Base-by-base conservation (phyloP, 2,113 vertebrate species). In the Silurus glanis region DNA sequence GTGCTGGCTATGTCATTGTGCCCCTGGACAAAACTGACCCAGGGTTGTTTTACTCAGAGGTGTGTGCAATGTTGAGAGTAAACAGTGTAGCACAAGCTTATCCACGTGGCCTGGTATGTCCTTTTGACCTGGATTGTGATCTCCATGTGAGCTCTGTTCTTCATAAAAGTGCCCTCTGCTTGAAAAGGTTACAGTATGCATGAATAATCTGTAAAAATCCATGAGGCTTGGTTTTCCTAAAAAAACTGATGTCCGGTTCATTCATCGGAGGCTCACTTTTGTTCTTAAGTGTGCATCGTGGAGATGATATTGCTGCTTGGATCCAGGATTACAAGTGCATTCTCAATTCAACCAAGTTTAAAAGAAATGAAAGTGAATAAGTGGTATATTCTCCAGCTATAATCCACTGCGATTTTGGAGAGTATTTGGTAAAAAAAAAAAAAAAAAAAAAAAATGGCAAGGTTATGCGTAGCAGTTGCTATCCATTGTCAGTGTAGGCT, bases 41-140 rank as follows among this genome's bases (percentile, higher is more conserved):
- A 55, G 21, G 62, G 51, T 51, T 80, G 80, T 74, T 59, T 80
- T 79, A 37, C 71, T 47, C 1, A 6, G 19, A 84, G 45, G 21
- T 37, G 71, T 75, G 49, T 80, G 76, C 14, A 5, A 80, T 90
- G 86, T 89, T 89, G 89, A 72, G 86, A 82, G 89, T 91, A 91
- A 90, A 91, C 85, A 90, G 76, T 47, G 45, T 37, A 55, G 69
- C 85, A 83, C 75, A 83, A 69, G 28, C 53, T 28, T 25, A 69
- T 71, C 80, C 66, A 83, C 56, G 45, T 62, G 37, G 37, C n/a
- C 80, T 9, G 62, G 53, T 71, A 83, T 16, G 21, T 82, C 25
- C 83, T 67, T 59, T 61, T 69, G 82, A 59, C 85, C 76, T 49
- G 25, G n/a, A 85, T 55, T 80, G 47, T 66, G 74, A 66, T 16